Evolutionary conservation across 92 coral and sea anemone species (phyloP).

Genomic region (Siderastrea radians): DNA sequence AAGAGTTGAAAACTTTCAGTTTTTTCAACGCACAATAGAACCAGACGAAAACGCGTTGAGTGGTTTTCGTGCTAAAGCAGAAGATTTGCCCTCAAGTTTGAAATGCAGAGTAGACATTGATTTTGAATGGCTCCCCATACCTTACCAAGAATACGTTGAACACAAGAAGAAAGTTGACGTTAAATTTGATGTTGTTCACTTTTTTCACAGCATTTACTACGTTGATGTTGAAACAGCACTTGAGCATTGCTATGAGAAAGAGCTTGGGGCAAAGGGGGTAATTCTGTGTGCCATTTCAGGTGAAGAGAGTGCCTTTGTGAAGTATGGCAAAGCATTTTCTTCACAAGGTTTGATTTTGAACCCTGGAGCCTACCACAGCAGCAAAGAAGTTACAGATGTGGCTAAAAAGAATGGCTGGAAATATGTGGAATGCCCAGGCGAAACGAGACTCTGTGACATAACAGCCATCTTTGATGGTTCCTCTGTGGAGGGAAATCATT

Average conservation of each 20-base stretch:
- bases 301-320: background rate
- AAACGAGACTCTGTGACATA: background rate
- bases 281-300: background rate
- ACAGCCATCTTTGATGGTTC: constrained; percentile 9
- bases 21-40: constrained; percentile 20
- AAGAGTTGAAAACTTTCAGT: background rate
- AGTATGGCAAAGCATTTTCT: background rate
- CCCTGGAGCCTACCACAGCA: constrained; percentile 9
- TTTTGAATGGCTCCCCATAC: background rate
- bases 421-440: constrained; percentile 14
- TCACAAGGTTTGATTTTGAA: background rate
- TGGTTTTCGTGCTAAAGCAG: background rate
- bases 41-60: background rate
- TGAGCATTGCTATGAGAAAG: constrained; percentile 31
- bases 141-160: constrained; percentile 23
- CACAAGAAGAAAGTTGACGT: background rate
- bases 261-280: background rate
- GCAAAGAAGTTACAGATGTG: constrained; percentile 1
- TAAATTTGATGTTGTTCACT: constrained; percentile 30
- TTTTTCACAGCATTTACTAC: constrained; percentile 27
- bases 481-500: background rate
- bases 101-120: background rate
- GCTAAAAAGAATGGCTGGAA: constrained; percentile 30
- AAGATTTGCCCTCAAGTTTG: constrained; percentile 4
- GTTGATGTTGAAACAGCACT: constrained; percentile 6